Evolutionary conservation across 2,113 vertebrate genomes (phyloP), one percentile per base, ranked within the genome.

Genomic region (Leucosticte australis): DNA sequence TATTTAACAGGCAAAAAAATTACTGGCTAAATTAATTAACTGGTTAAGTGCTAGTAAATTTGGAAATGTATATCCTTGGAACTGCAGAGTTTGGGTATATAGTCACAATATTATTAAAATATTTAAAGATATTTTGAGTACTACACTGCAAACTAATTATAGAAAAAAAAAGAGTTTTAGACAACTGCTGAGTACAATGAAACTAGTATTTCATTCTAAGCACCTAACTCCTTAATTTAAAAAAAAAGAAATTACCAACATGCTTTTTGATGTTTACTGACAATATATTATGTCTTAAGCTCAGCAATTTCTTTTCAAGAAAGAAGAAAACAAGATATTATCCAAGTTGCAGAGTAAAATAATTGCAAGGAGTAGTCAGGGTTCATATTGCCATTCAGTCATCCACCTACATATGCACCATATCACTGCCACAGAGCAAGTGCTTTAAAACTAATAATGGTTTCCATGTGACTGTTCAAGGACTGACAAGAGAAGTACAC

Each of bases 371-470:
- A 83, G 69, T 41, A n/a, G 2, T 27, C 35, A 88, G 14, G 33
- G 31, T 7, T 79, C 10, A 64, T 16, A 8, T 49, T 68, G 31
- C 16, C 7, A 5, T 88, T 76, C 7, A 44, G 16, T 56, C n/a
- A 27, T 18, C 24, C 49, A 30, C 13, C 16, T 42, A 56, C 7
- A 13, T 24, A 28, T 10, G 16, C 17, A 83, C 26, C 6, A 8
- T 8, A 56, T 10, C 60, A 42, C 9, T n/a, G 52, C 33, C 46
- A 57, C 11, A 23, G 75, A 33, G 4, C 3, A 0, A 0, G 0
- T 2, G 0, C 11, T 64, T 83, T 73, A 49, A 81, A 89, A 53
- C 46, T 24, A 65, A 18, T 16, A 37, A 22, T 33, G 21, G 28
- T 49, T 93, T 90, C 24, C 15, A 31, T 18, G 13, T 30, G 50